These are phyloP conservation scores for Clarias platycephalus DNA, from an alignment of 2,797 vertebrate species.

Conservation along the genomic window DNA sequence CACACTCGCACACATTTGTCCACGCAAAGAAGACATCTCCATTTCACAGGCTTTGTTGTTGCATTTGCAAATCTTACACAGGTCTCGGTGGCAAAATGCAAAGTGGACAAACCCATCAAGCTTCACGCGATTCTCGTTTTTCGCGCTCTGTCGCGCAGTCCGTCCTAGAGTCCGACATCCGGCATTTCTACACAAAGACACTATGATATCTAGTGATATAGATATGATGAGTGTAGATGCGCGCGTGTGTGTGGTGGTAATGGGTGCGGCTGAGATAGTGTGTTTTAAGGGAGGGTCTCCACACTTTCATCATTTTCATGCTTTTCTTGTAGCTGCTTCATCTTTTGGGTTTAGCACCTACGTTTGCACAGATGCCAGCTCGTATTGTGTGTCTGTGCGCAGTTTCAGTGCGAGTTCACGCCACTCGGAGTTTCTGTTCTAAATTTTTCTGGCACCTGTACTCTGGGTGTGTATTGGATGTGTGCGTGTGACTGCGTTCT, in stretches of 20 bases:
- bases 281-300: conserved; percentile 28
- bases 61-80: conserved; percentile 78
- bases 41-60: conserved; percentile 73
- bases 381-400: background rate
- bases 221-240: background rate
- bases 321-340: background rate
- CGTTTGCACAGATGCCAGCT: background rate
- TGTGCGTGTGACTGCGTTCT: conserved; percentile 13
- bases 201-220: background rate
- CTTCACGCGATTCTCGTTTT: conserved; percentile 4
- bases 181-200: background rate
- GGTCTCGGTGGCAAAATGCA: conserved; percentile 65
- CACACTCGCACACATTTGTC: conserved; percentile 44
- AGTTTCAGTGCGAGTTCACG: background rate
- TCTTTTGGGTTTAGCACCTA: conserved; percentile 28
- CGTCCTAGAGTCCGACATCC: background rate
- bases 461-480: conserved; percentile 25
- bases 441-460: background rate
- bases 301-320: conserved; percentile 16
- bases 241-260: background rate
- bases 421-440: background rate
- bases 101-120: conserved; percentile 66
- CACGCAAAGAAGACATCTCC: conserved; percentile 58
- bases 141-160: no score
- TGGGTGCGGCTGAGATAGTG: background rate